These are phyloP conservation scores for Chiroxiphia lanceolata DNA, from an alignment of 2,797 vertebrate species.

Conservation along the genomic window DNA sequence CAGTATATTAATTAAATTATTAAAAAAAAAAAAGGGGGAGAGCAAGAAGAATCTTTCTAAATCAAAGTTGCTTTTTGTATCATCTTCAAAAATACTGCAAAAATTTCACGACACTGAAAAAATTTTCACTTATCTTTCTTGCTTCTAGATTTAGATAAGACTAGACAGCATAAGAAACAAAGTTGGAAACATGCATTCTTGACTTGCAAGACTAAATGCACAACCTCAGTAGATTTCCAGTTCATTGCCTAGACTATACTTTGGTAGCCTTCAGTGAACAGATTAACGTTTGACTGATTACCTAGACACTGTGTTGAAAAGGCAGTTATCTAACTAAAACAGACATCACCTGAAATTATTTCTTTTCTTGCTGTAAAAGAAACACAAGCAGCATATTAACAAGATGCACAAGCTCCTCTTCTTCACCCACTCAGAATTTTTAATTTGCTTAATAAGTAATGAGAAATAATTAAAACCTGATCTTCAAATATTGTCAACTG, in stretches of 20 bases:
- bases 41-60: neutral
- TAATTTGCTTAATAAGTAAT: slow-evolving; percentile 30
- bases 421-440: slow-evolving; percentile 51
- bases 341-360: neutral
- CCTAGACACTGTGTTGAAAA: neutral
- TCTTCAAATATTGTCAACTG: neutral
- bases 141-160: neutral
- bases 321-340: neutral
- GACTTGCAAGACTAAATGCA: neutral
- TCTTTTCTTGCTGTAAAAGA: neutral
- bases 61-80: neutral
- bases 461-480: slow-evolving; percentile 15
- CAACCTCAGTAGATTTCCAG: neutral
- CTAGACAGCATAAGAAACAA: neutral
- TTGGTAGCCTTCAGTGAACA: neutral
- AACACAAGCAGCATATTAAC: neutral
- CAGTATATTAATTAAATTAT: neutral
- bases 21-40: neutral
- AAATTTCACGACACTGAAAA: neutral
- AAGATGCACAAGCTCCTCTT: slow-evolving; percentile 5
- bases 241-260: neutral
- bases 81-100: neutral
- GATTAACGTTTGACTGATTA: neutral
- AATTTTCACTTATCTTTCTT: neutral
- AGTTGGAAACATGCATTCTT: neutral